Percentiles rank a stretch among this genome's conserved stretches.
These are phyloP conservation scores for Ataeniobius toweri DNA, from an alignment of 2,797 vertebrate genomes.

Conservation along the genomic window DNA sequence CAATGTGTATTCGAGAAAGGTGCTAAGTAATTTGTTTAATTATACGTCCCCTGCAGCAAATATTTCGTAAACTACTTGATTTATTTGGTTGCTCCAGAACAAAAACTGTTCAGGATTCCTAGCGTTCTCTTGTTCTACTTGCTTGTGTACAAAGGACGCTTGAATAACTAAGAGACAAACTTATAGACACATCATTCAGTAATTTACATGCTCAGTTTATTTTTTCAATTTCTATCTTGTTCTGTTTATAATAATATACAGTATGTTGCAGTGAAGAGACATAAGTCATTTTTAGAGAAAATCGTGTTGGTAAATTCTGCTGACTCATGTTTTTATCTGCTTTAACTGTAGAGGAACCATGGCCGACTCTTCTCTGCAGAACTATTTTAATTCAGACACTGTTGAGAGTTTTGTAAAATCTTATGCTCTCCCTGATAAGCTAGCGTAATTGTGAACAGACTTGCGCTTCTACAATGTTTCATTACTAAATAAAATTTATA, in stretches of 20 bases:
- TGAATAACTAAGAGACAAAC: constrained; percentile 67
- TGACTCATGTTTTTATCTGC: constrained; percentile 52
- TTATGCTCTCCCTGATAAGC: too few relatives aligned
- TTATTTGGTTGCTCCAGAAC: constrained; percentile 40
- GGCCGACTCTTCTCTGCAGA: neutral
- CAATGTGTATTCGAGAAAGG: constrained; percentile 39
- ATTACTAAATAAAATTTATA: neutral
- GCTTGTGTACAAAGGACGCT: constrained; percentile 42
- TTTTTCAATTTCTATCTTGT: constrained; percentile 63
- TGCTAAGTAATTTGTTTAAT: constrained; percentile 64
- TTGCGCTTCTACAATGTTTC: neutral
- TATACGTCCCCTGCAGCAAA: constrained; percentile 31
- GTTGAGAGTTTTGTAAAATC: too few relatives aligned
- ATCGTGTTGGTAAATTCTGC: constrained; percentile 40
- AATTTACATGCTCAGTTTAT: constrained; percentile 62
- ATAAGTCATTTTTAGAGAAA: constrained; percentile 36
- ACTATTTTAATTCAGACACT: neutral
- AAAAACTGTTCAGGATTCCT: constrained; percentile 43
- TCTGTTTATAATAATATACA: constrained; percentile 46
- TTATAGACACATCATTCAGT: constrained; percentile 54
- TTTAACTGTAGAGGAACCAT: neutral
- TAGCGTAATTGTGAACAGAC: too few relatives aligned
- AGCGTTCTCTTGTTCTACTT: constrained; percentile 30
- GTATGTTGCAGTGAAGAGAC: constrained; percentile 34
- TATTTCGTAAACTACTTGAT: constrained; percentile 55